Percentiles rank a stretch among this genome's conserved stretches.
These are phyloP conservation scores for Acomys russatus DNA, from an alignment of 2,797 vertebrate genomes.

Conservation along the genomic window DNA sequence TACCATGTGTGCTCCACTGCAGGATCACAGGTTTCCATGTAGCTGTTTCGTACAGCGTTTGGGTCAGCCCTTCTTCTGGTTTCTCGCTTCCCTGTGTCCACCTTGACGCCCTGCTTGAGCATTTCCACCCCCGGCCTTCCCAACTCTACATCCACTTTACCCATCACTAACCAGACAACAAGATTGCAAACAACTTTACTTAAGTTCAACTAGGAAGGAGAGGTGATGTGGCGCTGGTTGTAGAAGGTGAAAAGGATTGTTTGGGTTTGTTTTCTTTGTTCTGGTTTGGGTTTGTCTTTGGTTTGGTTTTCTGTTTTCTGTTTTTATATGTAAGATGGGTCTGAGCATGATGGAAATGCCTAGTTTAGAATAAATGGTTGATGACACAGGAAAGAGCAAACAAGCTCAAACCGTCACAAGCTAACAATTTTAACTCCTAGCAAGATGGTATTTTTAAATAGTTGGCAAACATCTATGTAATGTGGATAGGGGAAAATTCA, in stretches of 20 bases:
- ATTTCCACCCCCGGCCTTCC: not conserved
- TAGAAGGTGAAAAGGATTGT: not conserved
- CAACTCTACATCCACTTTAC: not conserved
- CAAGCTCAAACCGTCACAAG: not conserved
- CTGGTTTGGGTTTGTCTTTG: not conserved
- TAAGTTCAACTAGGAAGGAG: not conserved
- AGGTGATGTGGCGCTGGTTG: not conserved
- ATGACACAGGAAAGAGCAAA: not conserved
- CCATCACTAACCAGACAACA: not conserved
- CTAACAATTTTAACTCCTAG: not conserved
- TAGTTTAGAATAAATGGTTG: not conserved
- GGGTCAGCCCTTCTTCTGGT: not conserved
- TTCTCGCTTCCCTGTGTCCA: no score
- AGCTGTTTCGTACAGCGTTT: not conserved
- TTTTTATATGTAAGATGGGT: conserved; percentile 11
- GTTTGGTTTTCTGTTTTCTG: not conserved
- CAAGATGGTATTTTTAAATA: not conserved
- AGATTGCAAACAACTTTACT: conserved; percentile 13
- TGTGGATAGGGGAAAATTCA: not conserved
- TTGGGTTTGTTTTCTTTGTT: not conserved
- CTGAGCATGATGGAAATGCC: not conserved
- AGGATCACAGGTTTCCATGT: not conserved
- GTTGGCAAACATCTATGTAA: not conserved
- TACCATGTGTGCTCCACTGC: no score
- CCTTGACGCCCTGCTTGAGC: not conserved